A percentile compares a stretch with the other conserved stretches of the same genome.
phyloP scores from a whole-genome alignment of 2,888 invertebrate species.

The Ormyrus thymus region DNA sequence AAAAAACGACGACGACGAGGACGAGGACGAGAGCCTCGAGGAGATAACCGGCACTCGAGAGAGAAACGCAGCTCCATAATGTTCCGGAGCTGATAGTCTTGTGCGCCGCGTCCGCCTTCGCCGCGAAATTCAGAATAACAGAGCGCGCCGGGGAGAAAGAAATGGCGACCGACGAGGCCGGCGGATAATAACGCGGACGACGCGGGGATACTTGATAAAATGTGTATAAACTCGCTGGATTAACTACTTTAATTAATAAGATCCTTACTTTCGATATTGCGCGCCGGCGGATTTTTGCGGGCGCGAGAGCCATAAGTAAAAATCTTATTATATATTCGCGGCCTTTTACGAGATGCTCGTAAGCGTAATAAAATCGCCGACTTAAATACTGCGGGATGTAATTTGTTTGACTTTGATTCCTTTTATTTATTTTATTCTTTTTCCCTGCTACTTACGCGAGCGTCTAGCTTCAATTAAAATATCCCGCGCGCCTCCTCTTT shows the following conservation, averaged over 20 bases:
- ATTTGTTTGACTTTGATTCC: conserved; percentile 44
- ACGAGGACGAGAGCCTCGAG: not conserved
- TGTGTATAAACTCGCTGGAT: conserved; percentile 43
- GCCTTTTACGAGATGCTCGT: conserved; percentile 28
- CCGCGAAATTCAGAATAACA: conserved; percentile 19
- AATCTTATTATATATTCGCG: not conserved
- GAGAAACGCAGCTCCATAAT: conserved; percentile 34
- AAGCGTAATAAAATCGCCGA: conserved; percentile 49
- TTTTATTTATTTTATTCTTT: conserved; percentile 1
- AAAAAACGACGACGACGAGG: conserved; percentile 34
- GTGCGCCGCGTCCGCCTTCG: not conserved
- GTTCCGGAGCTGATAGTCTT: conserved; percentile 40
- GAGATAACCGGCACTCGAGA: conserved; percentile 2
- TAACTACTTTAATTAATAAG: conserved; percentile 52
- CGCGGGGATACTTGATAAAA: conserved; percentile 36
- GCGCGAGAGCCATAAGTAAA: not conserved
- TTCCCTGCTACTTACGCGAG: not conserved
- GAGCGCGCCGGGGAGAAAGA: not conserved
- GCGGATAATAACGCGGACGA: not conserved
- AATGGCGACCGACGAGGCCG: not conserved
- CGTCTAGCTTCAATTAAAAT: conserved; percentile 47
- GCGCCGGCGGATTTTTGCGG: not conserved
- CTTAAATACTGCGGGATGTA: conserved; percentile 29
- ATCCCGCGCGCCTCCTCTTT: conserved; percentile 18
- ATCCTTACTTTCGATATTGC: conserved; percentile 33